Percentiles rank a stretch among this genome's conserved stretches.
Conservation (phyloP, 2,888 invertebrate species). For the Fabriciana adippe region DNA sequence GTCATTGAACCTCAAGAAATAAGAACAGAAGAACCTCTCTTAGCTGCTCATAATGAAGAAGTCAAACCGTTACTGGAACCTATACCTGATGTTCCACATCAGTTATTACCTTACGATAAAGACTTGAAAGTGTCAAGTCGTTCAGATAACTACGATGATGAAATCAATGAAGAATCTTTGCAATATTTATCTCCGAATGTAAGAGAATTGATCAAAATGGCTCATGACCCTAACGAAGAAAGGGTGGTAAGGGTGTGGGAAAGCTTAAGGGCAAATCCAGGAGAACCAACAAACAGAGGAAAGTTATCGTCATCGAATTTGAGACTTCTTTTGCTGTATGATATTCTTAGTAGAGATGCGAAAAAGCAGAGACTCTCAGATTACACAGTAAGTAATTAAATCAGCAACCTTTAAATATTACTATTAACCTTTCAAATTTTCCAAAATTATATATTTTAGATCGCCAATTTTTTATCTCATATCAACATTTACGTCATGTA, state of each 20-base stretch:
- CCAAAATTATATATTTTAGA: no score
- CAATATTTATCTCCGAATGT: constrained; percentile 72
- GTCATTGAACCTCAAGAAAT: constrained; percentile 63
- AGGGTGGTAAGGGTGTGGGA: constrained; percentile 68
- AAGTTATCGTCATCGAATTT: constrained; percentile 83
- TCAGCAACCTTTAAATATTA: not conserved
- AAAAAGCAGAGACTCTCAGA: constrained; percentile 84
- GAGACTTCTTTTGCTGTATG: constrained; percentile 83
- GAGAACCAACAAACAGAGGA: constrained; percentile 68
- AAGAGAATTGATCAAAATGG: constrained; percentile 70
- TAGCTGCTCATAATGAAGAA: constrained; percentile 62
- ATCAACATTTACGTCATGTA: no score
- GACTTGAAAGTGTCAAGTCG: constrained; percentile 55
- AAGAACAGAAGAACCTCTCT: constrained; percentile 59
- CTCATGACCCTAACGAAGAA: constrained; percentile 63
- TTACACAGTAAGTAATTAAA: constrained; percentile 75
- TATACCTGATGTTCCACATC: constrained; percentile 51
- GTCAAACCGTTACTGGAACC: constrained; percentile 70
- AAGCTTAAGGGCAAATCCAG: constrained; percentile 56
- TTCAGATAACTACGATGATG: constrained; percentile 58
- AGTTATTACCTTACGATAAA: constrained; percentile 63
- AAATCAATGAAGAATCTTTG: constrained; percentile 66
- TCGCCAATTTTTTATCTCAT: no score
- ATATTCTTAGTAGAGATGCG: constrained; percentile 85
- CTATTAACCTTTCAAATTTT: no score